Evolutionary conservation across 2,888 invertebrate genomes (phyloP).

Genomic region (Caenorhabditis angaria): DNA sequence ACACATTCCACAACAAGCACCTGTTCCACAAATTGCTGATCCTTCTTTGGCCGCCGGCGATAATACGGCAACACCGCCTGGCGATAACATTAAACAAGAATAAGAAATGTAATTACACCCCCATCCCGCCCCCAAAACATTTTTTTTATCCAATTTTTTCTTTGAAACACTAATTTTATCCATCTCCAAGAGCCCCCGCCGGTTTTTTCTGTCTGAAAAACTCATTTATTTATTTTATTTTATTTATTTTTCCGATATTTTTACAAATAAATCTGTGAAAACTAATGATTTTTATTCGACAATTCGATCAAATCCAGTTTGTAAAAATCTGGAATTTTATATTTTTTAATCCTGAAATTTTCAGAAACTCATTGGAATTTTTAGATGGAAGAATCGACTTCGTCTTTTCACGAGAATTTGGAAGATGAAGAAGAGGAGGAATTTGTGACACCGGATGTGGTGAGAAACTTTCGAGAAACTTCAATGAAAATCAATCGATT

Average conservation of each 20-base stretch:
- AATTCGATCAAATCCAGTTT: background rate
- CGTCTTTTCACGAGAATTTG: background rate
- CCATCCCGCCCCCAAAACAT: background rate
- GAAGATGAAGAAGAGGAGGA: slow-evolving; percentile 25
- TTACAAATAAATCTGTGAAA: background rate
- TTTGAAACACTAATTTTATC: background rate
- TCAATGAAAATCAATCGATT: background rate
- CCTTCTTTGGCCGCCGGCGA: slow-evolving; percentile 12
- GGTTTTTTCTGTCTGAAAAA: slow-evolving; percentile 3
- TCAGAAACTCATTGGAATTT: background rate
- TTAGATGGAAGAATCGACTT: background rate
- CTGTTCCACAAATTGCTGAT: slow-evolving; percentile 22
- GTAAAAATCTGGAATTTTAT: background rate
- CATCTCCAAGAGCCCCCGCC: slow-evolving; percentile 3
- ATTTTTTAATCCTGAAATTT: background rate
- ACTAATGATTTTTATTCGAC: background rate
- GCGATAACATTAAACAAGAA: slow-evolving; percentile 13
- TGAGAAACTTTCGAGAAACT: background rate
- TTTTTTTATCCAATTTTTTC: slow-evolving; percentile 6
- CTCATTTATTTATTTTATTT: background rate
- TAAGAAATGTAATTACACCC: background rate
- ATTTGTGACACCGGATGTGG: slow-evolving; percentile 28
- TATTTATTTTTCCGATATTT: slow-evolving; percentile 6
- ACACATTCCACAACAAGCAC: slow-evolving; percentile 35
- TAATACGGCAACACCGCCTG: slow-evolving; percentile 60